Base-by-base conservation (phyloP, 2,797 vertebrate species). In the Acanthopagrus latus region DNA sequence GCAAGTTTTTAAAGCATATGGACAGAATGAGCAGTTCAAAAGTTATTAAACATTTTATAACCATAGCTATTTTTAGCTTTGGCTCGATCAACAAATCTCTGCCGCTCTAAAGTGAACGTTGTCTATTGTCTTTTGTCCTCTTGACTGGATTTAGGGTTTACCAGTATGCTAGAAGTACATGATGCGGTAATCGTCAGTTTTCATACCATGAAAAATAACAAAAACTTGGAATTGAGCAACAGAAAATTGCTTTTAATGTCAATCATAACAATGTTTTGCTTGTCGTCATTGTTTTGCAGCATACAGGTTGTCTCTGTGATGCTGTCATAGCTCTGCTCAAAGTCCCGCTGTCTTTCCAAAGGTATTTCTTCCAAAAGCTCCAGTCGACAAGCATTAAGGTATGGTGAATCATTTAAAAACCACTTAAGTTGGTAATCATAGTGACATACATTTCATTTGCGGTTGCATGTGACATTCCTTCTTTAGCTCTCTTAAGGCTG, bases 311-410 rank as follows among this genome's bases (percentile, higher is more conserved):
- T 88, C 96, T 99, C 41, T 98, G 97, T 91, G 96, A 96, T n/a
- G 96, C 98, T 50, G 97, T 98, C 88, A 97, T 99, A 83, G 96
- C 97, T 10, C 84, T 99, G 93, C 93, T 99, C 88, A 99, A 98
- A 89, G 98, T 99, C 8, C 98, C 98, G 0, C 95, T 99, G 81
- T 99, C 98, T 1, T 97, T 99, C 92, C 97, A 99, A 92, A 97
- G 98, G 77, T 98, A 99, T 84, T 99, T 99, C 79, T 99, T 99
- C 93, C 98, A 99, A 82, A 99, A 99, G 89, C 95, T 99, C 46
- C 98, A 99, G 75, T 99, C 98, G 56, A 99, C 98, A 72, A 99
- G 98, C 88, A 99, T 99, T 78, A 99, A 99, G 96, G 98, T 97
- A 73, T 44, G 27, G 11, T 80, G 93, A 90, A 86, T 62, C 1